These are phyloP conservation scores for Nasonovia ribisnigri DNA, from an alignment of 2,888 invertebrate species.

Conservation along the genomic window DNA sequence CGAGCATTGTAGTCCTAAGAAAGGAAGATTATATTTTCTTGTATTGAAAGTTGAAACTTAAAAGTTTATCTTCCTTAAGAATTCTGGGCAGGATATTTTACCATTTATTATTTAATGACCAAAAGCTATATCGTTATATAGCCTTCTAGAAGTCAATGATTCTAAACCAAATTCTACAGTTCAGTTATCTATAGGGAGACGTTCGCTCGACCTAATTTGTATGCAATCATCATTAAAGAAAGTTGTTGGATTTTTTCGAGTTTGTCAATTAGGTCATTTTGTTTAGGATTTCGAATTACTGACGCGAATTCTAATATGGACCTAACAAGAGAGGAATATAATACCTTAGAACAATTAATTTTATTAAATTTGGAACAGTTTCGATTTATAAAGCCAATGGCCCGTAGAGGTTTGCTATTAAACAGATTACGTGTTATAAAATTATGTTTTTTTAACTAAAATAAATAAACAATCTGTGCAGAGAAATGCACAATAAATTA, in stretches of 20 bases:
- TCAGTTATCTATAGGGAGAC: neutral
- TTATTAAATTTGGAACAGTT: neutral
- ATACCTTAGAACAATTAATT: neutral
- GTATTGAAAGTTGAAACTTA: neutral
- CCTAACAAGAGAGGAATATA: neutral
- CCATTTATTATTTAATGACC: neutral
- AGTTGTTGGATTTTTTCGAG: neutral
- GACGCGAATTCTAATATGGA: neutral
- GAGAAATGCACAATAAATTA: too few relatives aligned
- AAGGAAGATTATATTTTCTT: neutral
- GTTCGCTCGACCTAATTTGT: neutral
- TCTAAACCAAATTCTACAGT: neutral
- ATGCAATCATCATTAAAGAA: neutral
- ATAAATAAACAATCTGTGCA: too few relatives aligned
- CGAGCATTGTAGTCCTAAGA: neutral
- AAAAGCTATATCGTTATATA: neutral
- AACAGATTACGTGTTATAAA: too few relatives aligned
- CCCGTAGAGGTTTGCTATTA: too few relatives aligned
- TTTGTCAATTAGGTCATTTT: neutral
- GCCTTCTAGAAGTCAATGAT: neutral
- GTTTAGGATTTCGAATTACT: neutral
- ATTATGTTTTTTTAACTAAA: too few relatives aligned
- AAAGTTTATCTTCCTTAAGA: neutral
- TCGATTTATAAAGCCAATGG: neutral
- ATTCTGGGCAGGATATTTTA: neutral